Conservation (phyloP, 2,888 invertebrate species). For the Halocaridina rubra region DNA sequence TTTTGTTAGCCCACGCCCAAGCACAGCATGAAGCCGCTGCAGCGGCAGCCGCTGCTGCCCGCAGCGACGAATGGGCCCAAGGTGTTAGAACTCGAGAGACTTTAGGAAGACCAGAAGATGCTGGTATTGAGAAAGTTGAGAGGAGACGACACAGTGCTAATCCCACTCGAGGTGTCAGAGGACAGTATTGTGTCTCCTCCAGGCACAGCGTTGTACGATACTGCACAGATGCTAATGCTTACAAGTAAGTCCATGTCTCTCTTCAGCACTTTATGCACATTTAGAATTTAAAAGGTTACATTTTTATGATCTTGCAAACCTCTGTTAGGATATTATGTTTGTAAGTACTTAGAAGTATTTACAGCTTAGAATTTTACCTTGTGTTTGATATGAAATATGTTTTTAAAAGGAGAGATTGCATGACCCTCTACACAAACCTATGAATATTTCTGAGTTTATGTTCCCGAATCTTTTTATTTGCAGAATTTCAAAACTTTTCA, state of each 20-base stretch:
- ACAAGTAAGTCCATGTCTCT: conserved; percentile 40
- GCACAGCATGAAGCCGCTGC: conserved; percentile 40
- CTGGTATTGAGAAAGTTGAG: background rate
- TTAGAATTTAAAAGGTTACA: no score
- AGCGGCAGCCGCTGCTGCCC: background rate
- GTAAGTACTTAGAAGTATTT: no score
- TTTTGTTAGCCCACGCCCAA: conserved; percentile 46
- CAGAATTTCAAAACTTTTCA: no score
- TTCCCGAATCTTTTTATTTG: no score
- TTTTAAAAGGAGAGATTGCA: no score
- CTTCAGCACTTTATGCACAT: background rate
- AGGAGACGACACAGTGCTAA: conserved; percentile 3
- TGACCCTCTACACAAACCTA: no score
- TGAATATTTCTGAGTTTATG: no score
- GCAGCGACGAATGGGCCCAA: conserved; percentile 27
- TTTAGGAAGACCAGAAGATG: background rate
- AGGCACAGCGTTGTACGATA: conserved; percentile 44
- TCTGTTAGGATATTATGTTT: no score
- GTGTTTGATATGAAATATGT: no score
- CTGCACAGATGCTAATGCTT: conserved; percentile 40
- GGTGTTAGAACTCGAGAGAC: background rate
- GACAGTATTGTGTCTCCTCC: conserved; percentile 36
- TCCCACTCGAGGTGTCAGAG: background rate
- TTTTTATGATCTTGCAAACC: no score
- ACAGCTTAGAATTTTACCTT: no score